Percentiles rank a stretch among this genome's conserved stretches.
These are phyloP conservation scores for Tenualosa ilisha DNA, from an alignment of 2,797 vertebrate species.

Conservation along the genomic window DNA sequence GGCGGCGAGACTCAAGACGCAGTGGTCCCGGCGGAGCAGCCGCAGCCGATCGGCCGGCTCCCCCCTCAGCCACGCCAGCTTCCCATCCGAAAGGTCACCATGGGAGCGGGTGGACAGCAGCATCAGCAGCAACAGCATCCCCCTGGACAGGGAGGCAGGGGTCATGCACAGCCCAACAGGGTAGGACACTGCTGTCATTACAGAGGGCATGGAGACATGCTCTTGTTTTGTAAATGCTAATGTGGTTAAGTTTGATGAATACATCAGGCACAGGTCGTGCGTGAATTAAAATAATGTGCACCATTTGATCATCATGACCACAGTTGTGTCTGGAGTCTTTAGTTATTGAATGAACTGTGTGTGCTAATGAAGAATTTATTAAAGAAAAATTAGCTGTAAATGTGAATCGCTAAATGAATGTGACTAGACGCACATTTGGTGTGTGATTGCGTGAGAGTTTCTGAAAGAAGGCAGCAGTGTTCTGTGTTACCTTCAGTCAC, in stretches of 20 bases:
- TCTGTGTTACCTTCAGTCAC: not conserved
- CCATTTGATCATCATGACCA: not conserved
- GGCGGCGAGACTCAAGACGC: constrained; percentile 77
- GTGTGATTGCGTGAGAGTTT: not conserved
- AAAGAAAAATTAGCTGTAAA: not conserved
- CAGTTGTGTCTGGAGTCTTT: not conserved
- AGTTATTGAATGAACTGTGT: not conserved
- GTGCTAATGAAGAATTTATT: not conserved
- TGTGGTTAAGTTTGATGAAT: not conserved
- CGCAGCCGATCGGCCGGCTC: constrained; percentile 64
- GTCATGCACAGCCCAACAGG: constrained; percentile 76
- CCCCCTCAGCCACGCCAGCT: constrained; percentile 69
- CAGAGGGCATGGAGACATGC: too few species aligned
- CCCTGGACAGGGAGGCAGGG: constrained; percentile 75
- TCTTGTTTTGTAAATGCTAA: not conserved
- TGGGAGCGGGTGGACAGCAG: constrained; percentile 77
- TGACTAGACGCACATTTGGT: not conserved
- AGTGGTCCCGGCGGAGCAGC: constrained; percentile 66
- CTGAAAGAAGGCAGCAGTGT: not conserved
- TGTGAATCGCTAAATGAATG: not conserved
- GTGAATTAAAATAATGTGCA: not conserved
- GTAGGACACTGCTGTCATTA: constrained; percentile 56
- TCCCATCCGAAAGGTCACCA: constrained; percentile 86
- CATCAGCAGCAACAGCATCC: constrained; percentile 68
- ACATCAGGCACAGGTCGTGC: not conserved